These are phyloP conservation scores for Poeciliopsis turneri DNA, from an alignment of 2,797 vertebrate genomes.

Conservation along the genomic window DNA sequence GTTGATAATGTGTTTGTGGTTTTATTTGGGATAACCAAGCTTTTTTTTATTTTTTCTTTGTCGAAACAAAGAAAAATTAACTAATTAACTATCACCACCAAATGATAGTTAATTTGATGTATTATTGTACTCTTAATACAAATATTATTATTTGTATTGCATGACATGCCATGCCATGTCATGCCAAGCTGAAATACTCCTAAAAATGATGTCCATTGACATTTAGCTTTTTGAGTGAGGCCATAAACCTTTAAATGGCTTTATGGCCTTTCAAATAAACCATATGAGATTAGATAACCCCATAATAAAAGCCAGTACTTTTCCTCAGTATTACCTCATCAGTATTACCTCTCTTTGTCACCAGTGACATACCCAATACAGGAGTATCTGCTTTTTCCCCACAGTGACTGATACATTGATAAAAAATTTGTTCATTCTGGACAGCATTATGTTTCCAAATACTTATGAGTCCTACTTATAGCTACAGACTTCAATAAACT, in stretches of 20 bases:
- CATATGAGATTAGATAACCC: not conserved
- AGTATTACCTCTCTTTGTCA: not conserved
- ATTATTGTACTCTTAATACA: too few relatives aligned
- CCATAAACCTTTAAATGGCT: not conserved
- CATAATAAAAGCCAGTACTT: not conserved
- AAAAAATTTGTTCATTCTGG: not conserved
- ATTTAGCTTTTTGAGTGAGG: not conserved
- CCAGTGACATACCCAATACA: not conserved
- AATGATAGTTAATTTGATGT: too few relatives aligned
- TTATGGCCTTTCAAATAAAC: not conserved
- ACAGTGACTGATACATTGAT: not conserved
- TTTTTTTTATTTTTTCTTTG: not conserved
- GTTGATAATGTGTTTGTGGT: not conserved
- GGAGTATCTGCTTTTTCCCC: not conserved
- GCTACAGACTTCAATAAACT: not conserved
- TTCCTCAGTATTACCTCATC: not conserved
- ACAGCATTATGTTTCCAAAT: not conserved
- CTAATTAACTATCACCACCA: too few relatives aligned
- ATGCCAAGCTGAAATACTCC: not conserved
- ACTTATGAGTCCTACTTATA: not conserved
- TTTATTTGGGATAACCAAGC: not conserved
- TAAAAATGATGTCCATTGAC: not conserved
- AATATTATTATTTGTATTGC: too few relatives aligned
- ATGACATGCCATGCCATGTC: too few relatives aligned
- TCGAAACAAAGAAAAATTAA: too few relatives aligned